Evolutionary conservation across 1,140 invertebrate genomes (phyloP).

Genomic region (Brachionus paranguensis): DNA sequence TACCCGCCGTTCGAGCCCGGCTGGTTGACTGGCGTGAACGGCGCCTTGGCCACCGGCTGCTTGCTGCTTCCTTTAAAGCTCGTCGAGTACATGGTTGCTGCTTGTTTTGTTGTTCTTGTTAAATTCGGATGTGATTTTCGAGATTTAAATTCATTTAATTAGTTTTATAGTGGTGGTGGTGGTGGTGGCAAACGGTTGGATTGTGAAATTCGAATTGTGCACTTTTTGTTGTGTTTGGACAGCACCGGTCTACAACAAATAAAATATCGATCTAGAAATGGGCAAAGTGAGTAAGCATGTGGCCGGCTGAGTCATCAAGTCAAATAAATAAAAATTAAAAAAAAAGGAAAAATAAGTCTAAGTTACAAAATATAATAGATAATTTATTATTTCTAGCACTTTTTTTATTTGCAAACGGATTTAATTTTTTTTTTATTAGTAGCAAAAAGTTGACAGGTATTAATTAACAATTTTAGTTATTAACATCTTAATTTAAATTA

Average conservation of each 20-base stretch:
- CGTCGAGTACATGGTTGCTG: neutral
- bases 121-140: neutral
- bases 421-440: too few relatives aligned
- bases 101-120: neutral
- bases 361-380: too few relatives aligned
- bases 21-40: neutral
- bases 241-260: neutral
- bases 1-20: neutral
- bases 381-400: too few relatives aligned
- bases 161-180: neutral
- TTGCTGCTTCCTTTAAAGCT: neutral
- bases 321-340: neutral
- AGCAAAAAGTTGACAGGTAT: too few relatives aligned
- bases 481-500: too few relatives aligned
- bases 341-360: too few relatives aligned
- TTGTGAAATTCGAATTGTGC: too few relatives aligned
- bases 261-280: neutral
- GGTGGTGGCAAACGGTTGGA: too few relatives aligned
- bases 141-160: neutral
- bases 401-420: too few relatives aligned
- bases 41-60: neutral
- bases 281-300: neutral
- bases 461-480: too few relatives aligned
- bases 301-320: too few relatives aligned
- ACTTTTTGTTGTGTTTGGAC: neutral